Evolutionary conservation across 1,140 invertebrate species (phyloP).

Genomic region (Trichomalopsis sarcophagae): DNA sequence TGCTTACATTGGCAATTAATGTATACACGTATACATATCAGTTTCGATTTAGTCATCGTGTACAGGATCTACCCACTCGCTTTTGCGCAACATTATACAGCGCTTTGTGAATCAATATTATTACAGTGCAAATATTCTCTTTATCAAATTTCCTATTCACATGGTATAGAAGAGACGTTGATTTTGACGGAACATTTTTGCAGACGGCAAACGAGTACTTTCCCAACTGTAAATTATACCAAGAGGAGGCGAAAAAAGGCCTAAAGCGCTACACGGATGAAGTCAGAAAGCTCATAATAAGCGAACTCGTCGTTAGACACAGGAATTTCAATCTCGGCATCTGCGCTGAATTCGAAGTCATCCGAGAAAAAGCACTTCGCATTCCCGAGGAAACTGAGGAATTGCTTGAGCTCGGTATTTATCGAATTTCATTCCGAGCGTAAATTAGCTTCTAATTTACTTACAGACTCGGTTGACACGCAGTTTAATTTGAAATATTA

Average conservation of each 20-base stretch:
- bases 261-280: slow-evolving; percentile 71
- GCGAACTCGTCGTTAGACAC: slow-evolving; percentile 73
- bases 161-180: background rate
- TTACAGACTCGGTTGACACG: no score
- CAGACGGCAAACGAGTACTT: slow-evolving; percentile 79
- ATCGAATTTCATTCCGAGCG: background rate
- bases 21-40: no score
- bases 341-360: slow-evolving; percentile 79
- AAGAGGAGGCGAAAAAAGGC: slow-evolving; percentile 71
- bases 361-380: slow-evolving; percentile 77
- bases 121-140: background rate
- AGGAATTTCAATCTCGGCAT: slow-evolving; percentile 78
- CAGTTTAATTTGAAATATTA: no score
- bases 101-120: background rate
- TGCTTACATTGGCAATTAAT: background rate
- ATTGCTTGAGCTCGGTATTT: slow-evolving; percentile 77
- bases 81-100: no score
- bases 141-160: no score
- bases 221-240: slow-evolving; percentile 74
- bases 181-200: background rate
- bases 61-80: background rate
- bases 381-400: slow-evolving; percentile 83
- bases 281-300: slow-evolving; percentile 74
- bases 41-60: no score
- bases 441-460: no score